Base-by-base conservation (phyloP, 2,113 vertebrate species). In the Lophura nycthemera region DNA sequence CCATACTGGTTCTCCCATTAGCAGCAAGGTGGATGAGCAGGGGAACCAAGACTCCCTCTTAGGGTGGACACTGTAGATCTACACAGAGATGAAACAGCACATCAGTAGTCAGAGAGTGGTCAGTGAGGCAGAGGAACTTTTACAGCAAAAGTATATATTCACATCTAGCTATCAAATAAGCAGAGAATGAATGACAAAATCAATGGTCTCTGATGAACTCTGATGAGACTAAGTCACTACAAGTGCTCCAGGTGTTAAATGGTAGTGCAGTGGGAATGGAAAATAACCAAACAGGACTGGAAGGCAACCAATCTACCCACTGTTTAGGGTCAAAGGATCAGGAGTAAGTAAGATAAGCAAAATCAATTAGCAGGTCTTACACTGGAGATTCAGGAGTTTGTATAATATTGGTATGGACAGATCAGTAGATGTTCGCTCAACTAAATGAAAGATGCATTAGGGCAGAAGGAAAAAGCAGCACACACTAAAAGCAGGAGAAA, bases 151-250 rank as follows among this genome's bases (percentile, higher is more conserved):
- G 10, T 60, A 47, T 29, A 17, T 29, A 79, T 20, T 45, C 30
- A 27, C 14, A 75, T 34, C 30, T 59, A 80, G 36, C 6, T 38
- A 60, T 7, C 21, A 48, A 65, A 14, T 13, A 65, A 65, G 38
- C 1, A 60, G 17, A 52, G 19, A 79, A 32, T 9, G 17, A 70
- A 59, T 7, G 18, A 64, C 50, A 75, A 80, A 76, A 47, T 25
- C 21, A 75, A 64, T 57, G 54, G 43, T 22, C n/a, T 43, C 42
- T 43, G 42, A 43, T 50, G 52, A 77, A 78, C 16, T 73, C 64
- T 0, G 3, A 30, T 16, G 32, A 10, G 18, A n/a, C 30, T 59
- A 2, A 1, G 27, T 20, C 61, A 61, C 14, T 42, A 30, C 20
- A 54, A 13, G 19, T 14, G 22, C 59, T 91, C 30, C 20, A 76